These are phyloP conservation scores for Hermetia illucens DNA, from an alignment of 1,140 invertebrate species.

Conservation along the genomic window DNA sequence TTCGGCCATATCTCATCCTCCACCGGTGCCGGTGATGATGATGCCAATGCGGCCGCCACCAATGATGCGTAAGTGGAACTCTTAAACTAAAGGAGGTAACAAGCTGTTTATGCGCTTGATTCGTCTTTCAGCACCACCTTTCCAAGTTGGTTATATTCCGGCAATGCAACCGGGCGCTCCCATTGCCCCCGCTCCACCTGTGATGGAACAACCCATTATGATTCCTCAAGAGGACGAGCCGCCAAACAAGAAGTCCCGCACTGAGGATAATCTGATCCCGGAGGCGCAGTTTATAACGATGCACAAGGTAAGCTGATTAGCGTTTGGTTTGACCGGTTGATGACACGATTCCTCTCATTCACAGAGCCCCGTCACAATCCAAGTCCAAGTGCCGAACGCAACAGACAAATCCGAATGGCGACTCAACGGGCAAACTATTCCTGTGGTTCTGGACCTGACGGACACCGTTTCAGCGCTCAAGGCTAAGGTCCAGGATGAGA, in stretches of 20 bases:
- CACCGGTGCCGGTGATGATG: constrained; percentile 48
- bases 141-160: constrained; percentile 32
- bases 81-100: constrained; percentile 1
- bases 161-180: constrained; percentile 12
- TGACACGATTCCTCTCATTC: constrained; percentile 28
- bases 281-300: constrained; percentile 44
- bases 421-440: constrained; percentile 81
- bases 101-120: constrained; percentile 1
- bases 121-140: constrained; percentile 21
- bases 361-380: constrained; percentile 55
- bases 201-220: constrained; percentile 29
- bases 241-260: constrained; percentile 71
- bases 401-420: constrained; percentile 92
- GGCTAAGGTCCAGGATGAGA: constrained; percentile 73
- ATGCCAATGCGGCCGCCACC: constrained; percentile 47
- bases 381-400: constrained; percentile 65
- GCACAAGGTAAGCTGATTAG: constrained; percentile 29
- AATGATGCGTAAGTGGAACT: constrained; percentile 34
- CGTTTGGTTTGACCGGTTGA: constrained; percentile 1
- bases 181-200: constrained; percentile 31
- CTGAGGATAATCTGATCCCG: constrained; percentile 83
- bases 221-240: constrained; percentile 69
- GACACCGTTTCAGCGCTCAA: constrained; percentile 80
- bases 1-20: constrained; percentile 17
- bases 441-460: constrained; percentile 60